A percentile compares a stretch with the other conserved stretches of the same genome.
Evolutionary conservation across 1,140 invertebrate species (phyloP).

Genomic region (Meloidogyne hapla): DNA sequence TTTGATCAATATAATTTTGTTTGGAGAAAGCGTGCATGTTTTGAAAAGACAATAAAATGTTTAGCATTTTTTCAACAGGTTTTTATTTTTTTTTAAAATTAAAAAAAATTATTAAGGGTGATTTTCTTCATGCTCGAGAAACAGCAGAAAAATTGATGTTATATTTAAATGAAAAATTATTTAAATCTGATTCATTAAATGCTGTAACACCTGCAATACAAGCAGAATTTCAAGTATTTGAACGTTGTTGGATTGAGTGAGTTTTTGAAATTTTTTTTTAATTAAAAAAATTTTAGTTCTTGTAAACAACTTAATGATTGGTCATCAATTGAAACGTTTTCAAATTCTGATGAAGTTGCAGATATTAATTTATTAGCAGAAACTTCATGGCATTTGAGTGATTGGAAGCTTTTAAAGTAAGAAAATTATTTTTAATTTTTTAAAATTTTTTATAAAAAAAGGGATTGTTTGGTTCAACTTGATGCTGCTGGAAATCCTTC

Average conservation of each 20-base stretch:
- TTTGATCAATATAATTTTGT: constrained; percentile 32
- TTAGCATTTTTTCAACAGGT: constrained; percentile 27
- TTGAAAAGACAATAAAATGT: constrained; percentile 41
- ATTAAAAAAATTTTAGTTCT: constrained; percentile 19
- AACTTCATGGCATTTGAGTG: constrained; percentile 42
- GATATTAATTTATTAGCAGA: constrained; percentile 34
- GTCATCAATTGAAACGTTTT: constrained; percentile 34
- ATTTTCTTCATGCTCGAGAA: constrained; percentile 34
- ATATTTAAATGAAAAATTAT: constrained; percentile 31
- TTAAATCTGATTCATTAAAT: constrained; percentile 26
- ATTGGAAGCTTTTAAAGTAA: constrained; percentile 36
- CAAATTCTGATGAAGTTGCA: constrained; percentile 41
- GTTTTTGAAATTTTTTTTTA: constrained; percentile 8
- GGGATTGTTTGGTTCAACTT: constrained; percentile 33
- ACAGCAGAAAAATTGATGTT: constrained; percentile 35
- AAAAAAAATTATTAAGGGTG: constrained; percentile 15
- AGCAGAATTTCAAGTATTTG: constrained; percentile 37
- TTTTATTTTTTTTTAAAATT: not conserved
- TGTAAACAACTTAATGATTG: constrained; percentile 47
- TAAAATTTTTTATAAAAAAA: not conserved
- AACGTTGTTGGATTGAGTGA: constrained; percentile 36
- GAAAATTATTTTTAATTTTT: not conserved
- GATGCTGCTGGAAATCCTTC: constrained; percentile 33
- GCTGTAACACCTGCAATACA: constrained; percentile 24
- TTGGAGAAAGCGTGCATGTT: constrained; percentile 36